phyloP scores from a whole-genome alignment of 1,140 invertebrate species.

The Oryzaephilus surinamensis region DNA sequence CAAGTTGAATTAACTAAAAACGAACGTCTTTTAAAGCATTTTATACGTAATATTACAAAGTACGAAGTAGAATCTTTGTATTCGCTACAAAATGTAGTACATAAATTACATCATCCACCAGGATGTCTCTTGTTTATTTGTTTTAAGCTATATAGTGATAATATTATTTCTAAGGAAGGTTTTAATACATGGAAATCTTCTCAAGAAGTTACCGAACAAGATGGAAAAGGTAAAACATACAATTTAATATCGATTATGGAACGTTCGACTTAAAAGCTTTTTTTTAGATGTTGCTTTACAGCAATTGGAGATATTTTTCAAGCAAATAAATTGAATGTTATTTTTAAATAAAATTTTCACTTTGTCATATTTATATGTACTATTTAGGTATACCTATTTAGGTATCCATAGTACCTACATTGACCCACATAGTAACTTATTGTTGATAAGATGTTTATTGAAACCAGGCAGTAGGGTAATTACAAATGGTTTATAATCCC shows the following conservation, averaged over 20 bases:
- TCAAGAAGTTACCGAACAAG: constrained; percentile 33
- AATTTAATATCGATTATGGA: neutral
- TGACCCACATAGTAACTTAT: no score
- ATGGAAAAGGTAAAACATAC: constrained; percentile 32
- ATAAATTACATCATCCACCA: constrained; percentile 64
- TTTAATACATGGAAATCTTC: constrained; percentile 43
- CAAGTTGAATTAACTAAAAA: constrained; percentile 36
- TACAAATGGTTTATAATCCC: no score
- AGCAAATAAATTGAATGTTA: no score
- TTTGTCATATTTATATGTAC: no score
- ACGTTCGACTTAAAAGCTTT: neutral
- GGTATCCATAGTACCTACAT: no score
- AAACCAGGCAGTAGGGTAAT: no score
- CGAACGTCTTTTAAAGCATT: constrained; percentile 55
- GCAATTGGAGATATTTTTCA: no score
- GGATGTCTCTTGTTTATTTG: constrained; percentile 43
- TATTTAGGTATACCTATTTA: no score
- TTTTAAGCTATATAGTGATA: constrained; percentile 43
- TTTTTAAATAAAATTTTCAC: no score
- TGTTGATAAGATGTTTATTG: no score
- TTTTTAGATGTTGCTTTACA: no score
- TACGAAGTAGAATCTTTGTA: constrained; percentile 73
- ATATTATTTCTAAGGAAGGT: constrained; percentile 43
- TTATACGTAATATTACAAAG: constrained; percentile 56
- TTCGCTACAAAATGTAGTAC: constrained; percentile 65